These are phyloP conservation scores for Caenorhabditis auriculariae DNA, from an alignment of 2,888 invertebrate genomes.

Conservation along the genomic window DNA sequence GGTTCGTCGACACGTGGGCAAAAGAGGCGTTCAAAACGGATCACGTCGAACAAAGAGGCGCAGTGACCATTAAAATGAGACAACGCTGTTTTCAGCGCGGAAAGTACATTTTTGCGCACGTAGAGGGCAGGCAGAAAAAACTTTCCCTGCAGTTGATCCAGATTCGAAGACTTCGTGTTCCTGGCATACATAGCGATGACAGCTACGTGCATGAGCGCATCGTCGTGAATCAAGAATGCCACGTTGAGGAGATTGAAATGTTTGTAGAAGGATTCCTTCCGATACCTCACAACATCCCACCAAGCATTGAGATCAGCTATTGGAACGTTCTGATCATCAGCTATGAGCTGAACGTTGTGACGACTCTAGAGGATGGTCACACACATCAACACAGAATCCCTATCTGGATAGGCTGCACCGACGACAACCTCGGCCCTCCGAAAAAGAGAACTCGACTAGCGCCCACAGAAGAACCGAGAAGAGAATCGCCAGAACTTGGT, in stretches of 20 bases:
- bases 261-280: slow-evolving; percentile 30
- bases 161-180: slow-evolving; percentile 33
- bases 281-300: slow-evolving; percentile 44
- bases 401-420: slow-evolving; percentile 51
- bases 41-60: slow-evolving; percentile 38
- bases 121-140: slow-evolving; percentile 25
- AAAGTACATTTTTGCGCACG: slow-evolving; percentile 31
- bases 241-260: slow-evolving; percentile 10
- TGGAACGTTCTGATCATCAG: slow-evolving; percentile 48
- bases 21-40: slow-evolving; percentile 37
- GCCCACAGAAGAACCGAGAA: not conserved
- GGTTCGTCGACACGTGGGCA: slow-evolving; percentile 49
- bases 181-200: slow-evolving; percentile 32
- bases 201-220: slow-evolving; percentile 27
- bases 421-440: slow-evolving; percentile 46
- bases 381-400: slow-evolving; percentile 43
- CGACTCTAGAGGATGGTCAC: slow-evolving; percentile 40
- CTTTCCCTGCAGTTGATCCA: slow-evolving; percentile 38
- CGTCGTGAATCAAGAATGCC: slow-evolving; percentile 15
- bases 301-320: slow-evolving; percentile 47
- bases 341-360: slow-evolving; percentile 30
- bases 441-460: slow-evolving; percentile 3
- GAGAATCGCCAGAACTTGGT: slow-evolving; percentile 4
- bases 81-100: slow-evolving; percentile 49
- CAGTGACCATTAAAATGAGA: slow-evolving; percentile 33